A percentile compares a stretch with the other conserved stretches of the same genome.
Evolutionary conservation across 2,113 vertebrate genomes (phyloP).

Genomic region (Nymphicus hollandicus): DNA sequence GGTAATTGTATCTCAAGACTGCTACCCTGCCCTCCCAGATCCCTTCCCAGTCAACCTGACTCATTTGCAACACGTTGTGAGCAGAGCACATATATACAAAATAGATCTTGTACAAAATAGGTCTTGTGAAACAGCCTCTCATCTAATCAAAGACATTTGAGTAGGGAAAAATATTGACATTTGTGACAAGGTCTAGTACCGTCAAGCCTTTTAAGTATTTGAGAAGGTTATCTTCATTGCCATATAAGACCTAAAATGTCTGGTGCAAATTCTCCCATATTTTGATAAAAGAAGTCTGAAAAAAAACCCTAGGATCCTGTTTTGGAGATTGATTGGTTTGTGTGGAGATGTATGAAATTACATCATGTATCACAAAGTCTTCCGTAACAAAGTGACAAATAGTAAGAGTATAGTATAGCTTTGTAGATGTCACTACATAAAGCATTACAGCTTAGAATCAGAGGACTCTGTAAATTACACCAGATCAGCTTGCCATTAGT

Average conservation of each 20-base stretch:
- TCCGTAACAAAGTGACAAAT: background rate
- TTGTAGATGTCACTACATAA: background rate
- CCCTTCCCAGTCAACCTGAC: background rate
- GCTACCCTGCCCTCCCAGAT: background rate
- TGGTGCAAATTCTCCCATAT: background rate
- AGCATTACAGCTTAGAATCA: background rate
- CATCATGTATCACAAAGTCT: background rate
- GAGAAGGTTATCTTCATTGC: background rate
- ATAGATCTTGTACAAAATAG: background rate
- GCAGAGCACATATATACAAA: background rate
- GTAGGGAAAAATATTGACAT: background rate
- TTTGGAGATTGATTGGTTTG: background rate
- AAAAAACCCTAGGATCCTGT: background rate
- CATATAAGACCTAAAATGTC: background rate
- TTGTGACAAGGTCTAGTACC: background rate
- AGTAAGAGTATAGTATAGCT: background rate
- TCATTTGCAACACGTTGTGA: background rate
- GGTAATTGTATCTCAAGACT: background rate
- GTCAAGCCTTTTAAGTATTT: background rate
- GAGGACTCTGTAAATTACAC: background rate
- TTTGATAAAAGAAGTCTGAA: background rate
- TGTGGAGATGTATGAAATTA: background rate
- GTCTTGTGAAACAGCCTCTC: background rate
- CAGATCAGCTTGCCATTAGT: background rate
- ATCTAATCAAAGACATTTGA: background rate